These are phyloP conservation scores for Zaprionus inermis DNA, from an alignment of 1,140 invertebrate species.

Conservation along the genomic window DNA sequence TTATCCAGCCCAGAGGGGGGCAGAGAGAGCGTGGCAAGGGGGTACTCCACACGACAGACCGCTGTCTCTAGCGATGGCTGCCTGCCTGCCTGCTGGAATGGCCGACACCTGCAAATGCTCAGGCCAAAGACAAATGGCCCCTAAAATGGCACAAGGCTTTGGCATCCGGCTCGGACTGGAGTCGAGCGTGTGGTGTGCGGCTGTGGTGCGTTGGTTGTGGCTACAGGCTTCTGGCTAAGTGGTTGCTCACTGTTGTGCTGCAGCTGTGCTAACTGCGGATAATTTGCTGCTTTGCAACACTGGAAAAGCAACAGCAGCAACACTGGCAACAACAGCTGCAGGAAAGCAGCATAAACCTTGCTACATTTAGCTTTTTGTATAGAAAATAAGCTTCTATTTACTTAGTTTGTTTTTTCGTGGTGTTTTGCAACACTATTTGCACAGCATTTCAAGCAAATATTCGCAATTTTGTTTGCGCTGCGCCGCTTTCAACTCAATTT, in stretches of 20 bases:
- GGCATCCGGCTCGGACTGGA: too few species aligned
- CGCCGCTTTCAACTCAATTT: constrained; percentile 14
- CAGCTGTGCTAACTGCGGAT: constrained; percentile 39
- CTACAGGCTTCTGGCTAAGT: constrained; percentile 16
- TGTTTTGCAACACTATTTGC: constrained; percentile 1
- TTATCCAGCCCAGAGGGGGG: constrained; percentile 18
- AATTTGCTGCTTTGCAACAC: constrained; percentile 12
- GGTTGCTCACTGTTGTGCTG: constrained; percentile 15
- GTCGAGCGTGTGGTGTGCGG: too few species aligned
- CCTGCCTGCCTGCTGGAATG: constrained; percentile 6
- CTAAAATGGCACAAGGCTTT: constrained; percentile 33
- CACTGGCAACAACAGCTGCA: neutral
- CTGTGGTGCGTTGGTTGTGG: constrained; percentile 9
- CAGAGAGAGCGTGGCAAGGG: neutral
- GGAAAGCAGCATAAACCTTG: neutral
- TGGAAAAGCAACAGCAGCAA: neutral
- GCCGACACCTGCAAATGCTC: constrained; percentile 45
- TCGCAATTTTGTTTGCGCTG: neutral
- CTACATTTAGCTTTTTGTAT: neutral
- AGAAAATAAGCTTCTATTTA: neutral
- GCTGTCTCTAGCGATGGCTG: constrained; percentile 30
- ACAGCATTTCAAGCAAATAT: neutral
- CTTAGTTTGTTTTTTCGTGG: neutral
- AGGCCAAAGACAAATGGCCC: constrained; percentile 40
- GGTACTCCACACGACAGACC: neutral